These are phyloP conservation scores for Capricornis sumatraensis DNA, from an alignment of 2,113 vertebrate species.

Conservation along the genomic window DNA sequence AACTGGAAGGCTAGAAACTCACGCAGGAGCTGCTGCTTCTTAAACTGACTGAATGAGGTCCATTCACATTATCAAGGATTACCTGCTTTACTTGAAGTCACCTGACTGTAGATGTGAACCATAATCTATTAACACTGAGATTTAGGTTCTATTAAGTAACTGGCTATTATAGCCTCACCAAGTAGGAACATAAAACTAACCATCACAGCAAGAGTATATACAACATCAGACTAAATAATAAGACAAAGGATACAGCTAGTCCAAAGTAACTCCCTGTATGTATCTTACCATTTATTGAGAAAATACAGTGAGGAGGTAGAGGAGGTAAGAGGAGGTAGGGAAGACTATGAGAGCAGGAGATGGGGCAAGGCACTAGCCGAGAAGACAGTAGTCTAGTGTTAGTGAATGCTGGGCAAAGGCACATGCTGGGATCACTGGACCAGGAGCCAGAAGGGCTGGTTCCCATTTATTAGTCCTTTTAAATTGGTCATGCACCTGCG, in stretches of 20 bases:
- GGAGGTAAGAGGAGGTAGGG: neutral
- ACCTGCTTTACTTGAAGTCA: neutral
- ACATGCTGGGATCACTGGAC: neutral
- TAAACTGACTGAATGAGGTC: neutral
- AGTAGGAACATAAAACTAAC: neutral
- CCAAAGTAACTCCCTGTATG: neutral
- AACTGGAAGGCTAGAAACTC: neutral
- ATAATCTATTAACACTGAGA: neutral
- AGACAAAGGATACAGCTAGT: neutral
- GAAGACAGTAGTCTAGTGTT: neutral
- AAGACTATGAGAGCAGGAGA: neutral
- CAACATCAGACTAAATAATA: neutral
- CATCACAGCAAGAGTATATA: neutral
- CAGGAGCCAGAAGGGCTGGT: neutral
- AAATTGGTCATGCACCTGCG: neutral
- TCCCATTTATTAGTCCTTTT: neutral
- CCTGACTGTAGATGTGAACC: neutral
- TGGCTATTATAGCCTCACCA: neutral
- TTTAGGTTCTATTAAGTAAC: neutral
- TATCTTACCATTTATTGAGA: neutral
- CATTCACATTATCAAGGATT: neutral
- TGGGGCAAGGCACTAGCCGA: neutral
- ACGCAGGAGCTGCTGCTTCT: neutral
- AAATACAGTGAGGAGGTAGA: neutral
- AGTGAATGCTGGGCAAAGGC: neutral